Percentiles rank a stretch among this genome's conserved stretches.
Evolutionary conservation across 2,888 invertebrate species (phyloP).

Genomic region (Caenorhabditis japonica): DNA sequence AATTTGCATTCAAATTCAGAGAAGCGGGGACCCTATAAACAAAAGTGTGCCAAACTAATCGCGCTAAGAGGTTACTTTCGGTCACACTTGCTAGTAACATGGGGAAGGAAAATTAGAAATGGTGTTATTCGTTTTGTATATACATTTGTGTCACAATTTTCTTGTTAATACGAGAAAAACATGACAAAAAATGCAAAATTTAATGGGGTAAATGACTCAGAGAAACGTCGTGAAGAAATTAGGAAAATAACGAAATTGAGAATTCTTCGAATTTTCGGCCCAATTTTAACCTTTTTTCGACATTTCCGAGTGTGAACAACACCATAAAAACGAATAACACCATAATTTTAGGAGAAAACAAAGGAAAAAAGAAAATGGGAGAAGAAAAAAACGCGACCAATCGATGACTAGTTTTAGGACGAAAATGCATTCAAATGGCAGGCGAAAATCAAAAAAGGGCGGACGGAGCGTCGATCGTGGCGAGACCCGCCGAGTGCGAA

Average conservation of each 20-base stretch:
- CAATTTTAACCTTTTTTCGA: too few species aligned
- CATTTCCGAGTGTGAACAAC: too few species aligned
- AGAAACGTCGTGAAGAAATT: too few species aligned
- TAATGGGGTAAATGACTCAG: too few species aligned
- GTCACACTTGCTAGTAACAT: conserved; percentile 27
- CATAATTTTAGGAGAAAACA: too few species aligned
- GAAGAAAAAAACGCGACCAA: background rate
- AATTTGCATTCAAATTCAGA: conserved; percentile 31
- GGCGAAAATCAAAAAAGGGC: conserved; percentile 30
- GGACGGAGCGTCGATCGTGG: conserved; percentile 20
- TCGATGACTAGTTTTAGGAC: conserved; percentile 44
- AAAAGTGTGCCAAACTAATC: conserved; percentile 45
- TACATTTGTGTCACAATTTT: background rate
- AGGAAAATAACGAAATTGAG: too few species aligned
- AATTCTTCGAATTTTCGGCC: conserved; percentile 2
- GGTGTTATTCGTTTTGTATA: too few species aligned
- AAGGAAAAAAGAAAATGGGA: background rate
- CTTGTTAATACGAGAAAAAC: background rate
- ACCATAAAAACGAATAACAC: too few species aligned
- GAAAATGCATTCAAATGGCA: background rate
- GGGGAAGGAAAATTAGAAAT: conserved; percentile 6
- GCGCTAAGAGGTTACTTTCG: conserved; percentile 15
- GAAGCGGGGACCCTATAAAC: conserved; percentile 39
- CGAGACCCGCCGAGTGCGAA: conserved; percentile 22
- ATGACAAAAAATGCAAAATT: background rate